These are phyloP conservation scores for Mantis religiosa DNA, from an alignment of 2,888 invertebrate species.

Conservation along the genomic window DNA sequence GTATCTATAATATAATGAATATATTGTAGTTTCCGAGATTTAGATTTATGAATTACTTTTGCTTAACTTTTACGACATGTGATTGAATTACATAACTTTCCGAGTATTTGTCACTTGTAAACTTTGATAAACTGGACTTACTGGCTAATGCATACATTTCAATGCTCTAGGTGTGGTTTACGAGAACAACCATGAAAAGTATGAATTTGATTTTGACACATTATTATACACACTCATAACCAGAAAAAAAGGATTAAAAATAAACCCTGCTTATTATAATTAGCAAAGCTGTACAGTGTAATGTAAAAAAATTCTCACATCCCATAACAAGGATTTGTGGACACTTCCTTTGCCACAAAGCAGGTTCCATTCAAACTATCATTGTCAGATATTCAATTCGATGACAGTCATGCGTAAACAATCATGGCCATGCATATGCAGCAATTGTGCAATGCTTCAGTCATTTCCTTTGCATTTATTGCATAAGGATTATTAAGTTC, in stretches of 20 bases:
- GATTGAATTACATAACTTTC: conserved; percentile 9
- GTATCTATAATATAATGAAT: conserved; percentile 9
- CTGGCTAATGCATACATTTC: not conserved
- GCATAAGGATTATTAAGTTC: not conserved
- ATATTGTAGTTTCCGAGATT: not conserved
- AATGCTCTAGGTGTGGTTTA: not conserved
- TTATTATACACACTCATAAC: conserved; percentile 12
- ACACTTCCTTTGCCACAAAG: not conserved
- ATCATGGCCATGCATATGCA: not conserved
- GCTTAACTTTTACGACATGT: conserved; percentile 19
- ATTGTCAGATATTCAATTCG: not conserved
- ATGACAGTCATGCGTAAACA: conserved; percentile 12
- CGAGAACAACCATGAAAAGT: conserved; percentile 13
- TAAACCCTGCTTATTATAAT: not conserved
- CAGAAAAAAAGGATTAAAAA: not conserved
- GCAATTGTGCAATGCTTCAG: not conserved
- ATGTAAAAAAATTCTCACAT: conserved; percentile 2
- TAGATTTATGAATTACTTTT: not conserved
- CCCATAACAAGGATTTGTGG: not conserved
- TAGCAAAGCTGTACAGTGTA: conserved; percentile 10
- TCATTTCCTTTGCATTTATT: not conserved
- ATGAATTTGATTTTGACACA: not conserved
- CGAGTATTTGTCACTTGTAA: not conserved
- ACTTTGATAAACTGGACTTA: conserved; percentile 7
- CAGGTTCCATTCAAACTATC: conserved; percentile 16